These are phyloP conservation scores for Nasonia oneida DNA, from an alignment of 2,888 invertebrate genomes.

Conservation along the genomic window DNA sequence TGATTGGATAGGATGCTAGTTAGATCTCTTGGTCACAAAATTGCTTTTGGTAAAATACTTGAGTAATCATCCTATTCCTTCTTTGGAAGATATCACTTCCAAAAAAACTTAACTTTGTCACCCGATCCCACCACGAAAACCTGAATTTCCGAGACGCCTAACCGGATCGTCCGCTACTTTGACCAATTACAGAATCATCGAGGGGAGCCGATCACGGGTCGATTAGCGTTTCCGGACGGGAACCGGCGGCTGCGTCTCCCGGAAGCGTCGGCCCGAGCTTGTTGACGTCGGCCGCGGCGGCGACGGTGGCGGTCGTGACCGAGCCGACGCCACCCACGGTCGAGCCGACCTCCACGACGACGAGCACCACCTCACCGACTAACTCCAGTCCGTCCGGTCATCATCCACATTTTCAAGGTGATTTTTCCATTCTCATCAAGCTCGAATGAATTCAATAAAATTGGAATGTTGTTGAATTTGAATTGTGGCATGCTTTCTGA, in stretches of 20 bases:
- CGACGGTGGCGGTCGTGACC: constrained; percentile 73
- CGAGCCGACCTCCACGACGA: constrained; percentile 72
- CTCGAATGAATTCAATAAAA: not conserved
- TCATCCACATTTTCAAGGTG: constrained; percentile 77
- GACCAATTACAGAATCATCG: constrained; percentile 57
- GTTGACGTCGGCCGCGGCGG: constrained; percentile 75
- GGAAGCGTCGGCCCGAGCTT: constrained; percentile 75
- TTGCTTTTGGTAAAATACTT: too few relatives aligned
- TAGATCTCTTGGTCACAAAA: too few relatives aligned
- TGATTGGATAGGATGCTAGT: not conserved
- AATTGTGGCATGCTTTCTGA: not conserved
- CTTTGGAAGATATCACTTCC: too few relatives aligned
- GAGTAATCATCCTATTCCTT: too few relatives aligned
- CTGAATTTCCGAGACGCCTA: not conserved
- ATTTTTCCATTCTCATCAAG: not conserved
- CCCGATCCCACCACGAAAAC: not conserved
- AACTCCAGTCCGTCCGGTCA: constrained; percentile 74
- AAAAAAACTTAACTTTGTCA: not conserved
- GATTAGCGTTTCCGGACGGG: constrained; percentile 76
- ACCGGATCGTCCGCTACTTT: constrained; percentile 8
- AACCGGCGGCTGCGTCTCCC: constrained; percentile 74
- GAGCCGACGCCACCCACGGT: constrained; percentile 74
- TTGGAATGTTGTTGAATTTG: not conserved
- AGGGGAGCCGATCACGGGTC: constrained; percentile 59
- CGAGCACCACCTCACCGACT: constrained; percentile 69